These are phyloP conservation scores for Luscinia luscinia DNA, from an alignment of 2,797 vertebrate species.

Conservation along the genomic window DNA sequence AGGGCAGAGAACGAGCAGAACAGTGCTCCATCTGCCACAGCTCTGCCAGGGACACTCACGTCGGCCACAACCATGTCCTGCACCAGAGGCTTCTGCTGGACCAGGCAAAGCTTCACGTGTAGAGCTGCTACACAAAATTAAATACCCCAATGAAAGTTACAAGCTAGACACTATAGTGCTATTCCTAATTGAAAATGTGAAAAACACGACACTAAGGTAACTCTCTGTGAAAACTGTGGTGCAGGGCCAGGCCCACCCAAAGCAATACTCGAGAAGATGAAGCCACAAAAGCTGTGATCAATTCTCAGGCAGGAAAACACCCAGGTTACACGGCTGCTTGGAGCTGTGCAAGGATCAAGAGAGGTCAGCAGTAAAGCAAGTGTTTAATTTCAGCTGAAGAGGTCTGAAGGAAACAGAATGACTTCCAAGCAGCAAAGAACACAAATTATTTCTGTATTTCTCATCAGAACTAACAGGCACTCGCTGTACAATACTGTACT, in stretches of 20 bases:
- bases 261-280: accelerated
- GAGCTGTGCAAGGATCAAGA: background rate
- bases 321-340: background rate
- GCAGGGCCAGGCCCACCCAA: background rate
- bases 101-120: background rate
- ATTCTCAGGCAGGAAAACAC: background rate
- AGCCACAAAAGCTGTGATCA: background rate
- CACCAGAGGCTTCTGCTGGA: background rate
- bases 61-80: no score
- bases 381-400: background rate
- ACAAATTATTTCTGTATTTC: background rate
- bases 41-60: no score
- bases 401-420: background rate
- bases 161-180: background rate
- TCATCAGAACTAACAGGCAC: background rate
- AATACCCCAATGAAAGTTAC: background rate
- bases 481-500: no score
- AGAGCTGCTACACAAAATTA: background rate
- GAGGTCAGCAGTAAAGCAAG: background rate
- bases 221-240: background rate
- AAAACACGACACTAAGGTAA: background rate
- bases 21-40: no score
- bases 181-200: background rate
- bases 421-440: background rate
- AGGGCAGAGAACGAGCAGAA: no score